Percentiles rank a stretch among this genome's conserved stretches.
Conservation (phyloP, 2,113 vertebrate species). For the Kryptolebias marmoratus region DNA sequence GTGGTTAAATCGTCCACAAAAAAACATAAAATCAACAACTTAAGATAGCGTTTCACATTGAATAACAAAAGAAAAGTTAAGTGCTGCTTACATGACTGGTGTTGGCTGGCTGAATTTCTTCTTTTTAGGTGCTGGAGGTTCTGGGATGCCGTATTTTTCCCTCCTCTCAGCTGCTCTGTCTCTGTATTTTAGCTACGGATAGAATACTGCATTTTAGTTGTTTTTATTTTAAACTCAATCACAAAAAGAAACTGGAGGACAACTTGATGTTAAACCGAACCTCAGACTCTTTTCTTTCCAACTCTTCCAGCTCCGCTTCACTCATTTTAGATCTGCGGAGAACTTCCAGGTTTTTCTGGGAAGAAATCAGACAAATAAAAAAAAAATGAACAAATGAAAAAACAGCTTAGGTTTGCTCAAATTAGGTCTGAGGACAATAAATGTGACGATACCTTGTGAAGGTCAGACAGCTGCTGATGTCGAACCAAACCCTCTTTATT, state of each 20-base stretch:
- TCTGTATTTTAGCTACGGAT: conserved; percentile 92
- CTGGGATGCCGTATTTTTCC: conserved; percentile 97
- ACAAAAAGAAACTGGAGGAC: neutral
- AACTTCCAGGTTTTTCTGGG: conserved; percentile 97
- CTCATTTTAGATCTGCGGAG: conserved; percentile 88
- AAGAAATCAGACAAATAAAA: neutral
- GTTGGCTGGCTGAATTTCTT: conserved; percentile 91
- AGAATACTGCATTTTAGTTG: neutral
- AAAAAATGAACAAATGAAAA: neutral
- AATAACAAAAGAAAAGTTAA: neutral
- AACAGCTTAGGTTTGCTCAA: too few relatives aligned
- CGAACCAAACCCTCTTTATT: conserved; percentile 91
- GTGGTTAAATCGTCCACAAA: neutral
- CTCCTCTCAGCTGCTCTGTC: conserved; percentile 95
- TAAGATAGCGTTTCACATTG: neutral
- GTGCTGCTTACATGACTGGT: conserved; percentile 85
- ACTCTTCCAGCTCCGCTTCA: conserved; percentile 92
- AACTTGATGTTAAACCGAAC: conserved; percentile 65
- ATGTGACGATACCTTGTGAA: conserved; percentile 89
- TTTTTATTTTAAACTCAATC: neutral
- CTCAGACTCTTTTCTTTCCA: conserved; percentile 96
- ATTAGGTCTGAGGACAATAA: neutral
- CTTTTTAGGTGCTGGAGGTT: conserved; percentile 95
- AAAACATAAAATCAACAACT: neutral
- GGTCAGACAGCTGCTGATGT: conserved; percentile 96